Percentiles rank a stretch among this genome's conserved stretches.
phyloP scores from a whole-genome alignment of 2,888 invertebrate genomes.

The Zaprionus obscuricornis region DNA sequence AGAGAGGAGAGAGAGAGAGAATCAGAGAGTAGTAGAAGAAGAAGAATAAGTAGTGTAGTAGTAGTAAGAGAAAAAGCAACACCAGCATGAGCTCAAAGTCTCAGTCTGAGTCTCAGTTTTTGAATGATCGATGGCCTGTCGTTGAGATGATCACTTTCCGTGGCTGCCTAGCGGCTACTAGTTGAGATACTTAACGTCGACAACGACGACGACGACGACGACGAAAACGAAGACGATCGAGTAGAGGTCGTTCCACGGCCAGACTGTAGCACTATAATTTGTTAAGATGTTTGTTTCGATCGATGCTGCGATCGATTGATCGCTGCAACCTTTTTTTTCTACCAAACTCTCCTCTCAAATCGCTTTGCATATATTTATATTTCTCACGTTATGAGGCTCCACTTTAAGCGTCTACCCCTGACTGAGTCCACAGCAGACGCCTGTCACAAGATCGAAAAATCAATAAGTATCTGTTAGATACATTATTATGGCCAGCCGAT shows the following conservation, averaged over 20 bases:
- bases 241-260: slow-evolving; percentile 14
- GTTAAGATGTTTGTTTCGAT: slow-evolving; percentile 71
- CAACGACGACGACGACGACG: slow-evolving; percentile 2
- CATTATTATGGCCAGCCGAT: slow-evolving; percentile 54
- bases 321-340: slow-evolving; percentile 38
- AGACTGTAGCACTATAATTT: slow-evolving; percentile 62
- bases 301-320: slow-evolving; percentile 41
- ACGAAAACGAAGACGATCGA: neutral
- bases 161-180: slow-evolving; percentile 79
- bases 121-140: slow-evolving; percentile 78
- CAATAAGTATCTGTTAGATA: slow-evolving; percentile 45
- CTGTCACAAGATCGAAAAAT: slow-evolving; percentile 53
- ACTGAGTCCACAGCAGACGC: slow-evolving; percentile 36
- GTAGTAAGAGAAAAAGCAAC: slow-evolving; percentile 2
- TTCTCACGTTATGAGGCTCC: slow-evolving; percentile 66
- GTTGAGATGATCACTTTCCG: slow-evolving; percentile 76
- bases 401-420: slow-evolving; percentile 36
- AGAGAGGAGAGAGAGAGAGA: no score
- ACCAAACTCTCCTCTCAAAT: neutral
- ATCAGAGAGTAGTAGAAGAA: no score
- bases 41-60: no score
- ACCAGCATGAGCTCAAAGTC: slow-evolving; percentile 54
- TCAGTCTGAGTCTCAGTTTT: slow-evolving; percentile 18
- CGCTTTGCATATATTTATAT: slow-evolving; percentile 44
- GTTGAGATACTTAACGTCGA: slow-evolving; percentile 74